These are phyloP conservation scores for Diadromus collaris DNA, from an alignment of 2,888 invertebrate genomes.

Conservation along the genomic window DNA sequence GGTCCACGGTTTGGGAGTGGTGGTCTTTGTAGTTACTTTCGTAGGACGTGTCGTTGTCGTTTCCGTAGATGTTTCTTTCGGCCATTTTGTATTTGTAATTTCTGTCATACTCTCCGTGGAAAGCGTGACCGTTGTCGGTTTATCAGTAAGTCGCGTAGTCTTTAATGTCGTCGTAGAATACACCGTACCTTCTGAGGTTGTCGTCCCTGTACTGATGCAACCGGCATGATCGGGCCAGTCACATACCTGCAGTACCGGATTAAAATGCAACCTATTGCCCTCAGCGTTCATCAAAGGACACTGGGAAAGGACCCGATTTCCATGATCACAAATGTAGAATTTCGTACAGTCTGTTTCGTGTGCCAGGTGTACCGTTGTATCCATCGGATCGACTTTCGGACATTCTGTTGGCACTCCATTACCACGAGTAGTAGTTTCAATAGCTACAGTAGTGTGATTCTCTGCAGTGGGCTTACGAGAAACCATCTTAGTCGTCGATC, in stretches of 20 bases:
- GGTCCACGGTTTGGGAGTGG: not conserved
- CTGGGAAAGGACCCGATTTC: conserved; percentile 39
- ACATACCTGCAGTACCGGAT: conserved; percentile 59
- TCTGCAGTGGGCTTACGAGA: not conserved
- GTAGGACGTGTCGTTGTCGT: conserved; percentile 22
- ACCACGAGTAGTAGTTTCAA: not conserved
- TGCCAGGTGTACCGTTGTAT: conserved; percentile 61
- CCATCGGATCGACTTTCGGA: conserved; percentile 56
- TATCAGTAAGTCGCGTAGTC: not conserved
- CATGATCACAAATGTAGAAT: conserved; percentile 58
- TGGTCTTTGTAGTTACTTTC: not conserved
- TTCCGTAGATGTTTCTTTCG: not conserved
- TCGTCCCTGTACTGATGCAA: conserved; percentile 38
- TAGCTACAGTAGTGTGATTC: not conserved
- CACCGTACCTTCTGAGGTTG: conserved; percentile 34
- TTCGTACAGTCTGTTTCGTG: conserved; percentile 58
- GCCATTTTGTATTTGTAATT: not conserved
- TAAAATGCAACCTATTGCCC: conserved; percentile 57
- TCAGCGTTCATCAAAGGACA: conserved; percentile 58
- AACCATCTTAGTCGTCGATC: conserved; percentile 24
- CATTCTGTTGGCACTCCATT: conserved; percentile 49
- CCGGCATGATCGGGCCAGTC: conserved; percentile 63
- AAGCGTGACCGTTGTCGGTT: not conserved
- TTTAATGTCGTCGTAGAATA: not conserved
- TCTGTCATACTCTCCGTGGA: conserved; percentile 11